phyloP scores from a whole-genome alignment of 2,797 vertebrate species.

The Taenioides sp. region DNA sequence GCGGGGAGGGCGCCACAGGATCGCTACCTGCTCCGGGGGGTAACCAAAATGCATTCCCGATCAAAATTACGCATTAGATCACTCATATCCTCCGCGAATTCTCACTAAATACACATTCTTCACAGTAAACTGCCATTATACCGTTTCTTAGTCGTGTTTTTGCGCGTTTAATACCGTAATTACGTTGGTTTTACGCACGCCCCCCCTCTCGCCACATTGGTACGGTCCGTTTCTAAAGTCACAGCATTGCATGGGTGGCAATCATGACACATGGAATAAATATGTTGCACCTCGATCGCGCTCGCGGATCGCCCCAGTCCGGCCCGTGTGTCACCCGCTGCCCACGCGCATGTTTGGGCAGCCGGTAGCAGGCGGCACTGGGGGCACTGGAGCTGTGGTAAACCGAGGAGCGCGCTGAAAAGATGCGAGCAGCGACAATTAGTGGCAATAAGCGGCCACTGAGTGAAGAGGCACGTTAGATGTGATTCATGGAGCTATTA shows the following conservation, averaged over 20 bases:
- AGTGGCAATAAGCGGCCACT: neutral
- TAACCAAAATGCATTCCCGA: neutral
- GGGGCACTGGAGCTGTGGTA: neutral
- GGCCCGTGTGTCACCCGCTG: neutral
- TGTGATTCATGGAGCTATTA: neutral
- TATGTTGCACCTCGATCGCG: conserved; percentile 54
- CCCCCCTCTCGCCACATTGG: conserved; percentile 41
- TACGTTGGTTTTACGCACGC: neutral
- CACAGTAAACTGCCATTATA: accelerated
- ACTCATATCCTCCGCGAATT: accelerated
- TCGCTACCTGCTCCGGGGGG: conserved; percentile 26
- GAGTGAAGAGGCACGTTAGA: conserved; percentile 1
- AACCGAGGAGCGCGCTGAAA: neutral
- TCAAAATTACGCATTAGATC: neutral
- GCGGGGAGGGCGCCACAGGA: neutral
- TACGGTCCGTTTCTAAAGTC: conserved; percentile 68
- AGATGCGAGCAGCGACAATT: neutral
- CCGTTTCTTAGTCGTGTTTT: accelerated
- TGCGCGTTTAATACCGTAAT: neutral
- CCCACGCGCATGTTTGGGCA: conserved; percentile 11
- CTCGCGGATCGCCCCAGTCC: conserved; percentile 8
- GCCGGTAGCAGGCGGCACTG: conserved; percentile 6
- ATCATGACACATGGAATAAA: conserved; percentile 63
- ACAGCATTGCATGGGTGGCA: conserved; percentile 57
- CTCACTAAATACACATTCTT: accelerated